A percentile compares a stretch with the other conserved stretches of the same genome.
Conservation (phyloP, 1,140 invertebrate genomes). For the Saccostrea glomerata region DNA sequence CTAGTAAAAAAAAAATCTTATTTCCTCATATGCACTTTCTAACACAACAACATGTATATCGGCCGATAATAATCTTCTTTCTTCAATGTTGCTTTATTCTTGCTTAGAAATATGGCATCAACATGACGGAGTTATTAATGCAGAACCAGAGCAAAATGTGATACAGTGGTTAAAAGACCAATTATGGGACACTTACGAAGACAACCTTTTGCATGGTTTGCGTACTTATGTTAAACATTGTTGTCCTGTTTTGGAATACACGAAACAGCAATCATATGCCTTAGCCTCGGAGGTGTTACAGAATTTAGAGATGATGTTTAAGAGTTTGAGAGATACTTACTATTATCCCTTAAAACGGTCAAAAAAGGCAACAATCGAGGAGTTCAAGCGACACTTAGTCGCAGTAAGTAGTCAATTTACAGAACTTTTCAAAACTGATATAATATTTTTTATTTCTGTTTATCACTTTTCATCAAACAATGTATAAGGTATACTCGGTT, state of each 20-base stretch:
- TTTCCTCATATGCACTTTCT: too few species aligned
- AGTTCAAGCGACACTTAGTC: too few species aligned
- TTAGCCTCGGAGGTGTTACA: background rate
- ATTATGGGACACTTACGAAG: background rate
- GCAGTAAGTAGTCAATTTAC: too few species aligned
- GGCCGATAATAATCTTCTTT: too few species aligned
- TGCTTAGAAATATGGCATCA: background rate
- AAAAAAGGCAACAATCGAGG: background rate
- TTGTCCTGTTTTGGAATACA: background rate
- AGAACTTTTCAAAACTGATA: too few species aligned
- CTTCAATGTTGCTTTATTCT: too few species aligned
- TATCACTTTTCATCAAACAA: too few species aligned
- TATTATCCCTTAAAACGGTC: background rate
- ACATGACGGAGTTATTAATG: background rate
- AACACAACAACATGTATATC: too few species aligned
- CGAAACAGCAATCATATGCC: background rate
- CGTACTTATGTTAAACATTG: background rate
- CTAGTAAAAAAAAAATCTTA: too few species aligned
- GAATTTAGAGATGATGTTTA: background rate
- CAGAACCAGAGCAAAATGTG: background rate
- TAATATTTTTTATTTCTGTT: too few species aligned
- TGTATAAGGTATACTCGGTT: too few species aligned
- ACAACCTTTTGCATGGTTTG: background rate
- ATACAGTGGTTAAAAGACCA: background rate
- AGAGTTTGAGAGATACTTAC: background rate